A percentile compares a stretch with the other conserved stretches of the same genome.
These are phyloP conservation scores for Polyommatus iphigenia DNA, from an alignment of 2,888 invertebrate genomes.

Conservation along the genomic window DNA sequence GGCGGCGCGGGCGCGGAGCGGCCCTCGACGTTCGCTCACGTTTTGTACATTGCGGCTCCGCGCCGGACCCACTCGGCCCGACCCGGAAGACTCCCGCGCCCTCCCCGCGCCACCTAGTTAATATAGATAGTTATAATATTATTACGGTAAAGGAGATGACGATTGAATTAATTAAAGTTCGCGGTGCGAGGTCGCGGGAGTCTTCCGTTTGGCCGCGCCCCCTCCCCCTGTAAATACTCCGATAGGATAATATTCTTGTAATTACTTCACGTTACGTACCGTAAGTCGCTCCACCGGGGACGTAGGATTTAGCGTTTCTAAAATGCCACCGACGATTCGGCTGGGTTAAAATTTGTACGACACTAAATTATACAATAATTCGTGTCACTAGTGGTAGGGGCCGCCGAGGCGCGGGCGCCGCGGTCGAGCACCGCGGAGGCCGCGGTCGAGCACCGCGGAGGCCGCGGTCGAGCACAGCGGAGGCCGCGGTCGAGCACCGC, in stretches of 20 bases:
- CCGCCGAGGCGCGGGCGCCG: background rate
- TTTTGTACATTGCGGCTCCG: conserved; percentile 16
- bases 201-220: background rate
- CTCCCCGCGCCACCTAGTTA: background rate
- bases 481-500: too few relatives aligned
- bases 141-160: background rate
- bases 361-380: conserved; percentile 8
- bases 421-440: background rate
- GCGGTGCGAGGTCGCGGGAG: background rate
- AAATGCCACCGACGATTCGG: background rate
- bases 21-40: background rate
- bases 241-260: conserved; percentile 8
- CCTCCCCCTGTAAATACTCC: conserved; percentile 8
- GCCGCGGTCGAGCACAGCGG: too few relatives aligned
- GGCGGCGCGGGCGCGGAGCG: background rate
- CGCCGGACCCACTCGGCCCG: background rate
- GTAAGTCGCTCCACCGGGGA: background rate
- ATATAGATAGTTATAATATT: conserved; percentile 15
- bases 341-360: background rate
- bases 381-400: background rate
- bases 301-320: background rate
- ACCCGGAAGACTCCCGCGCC: background rate
- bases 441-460: background rate
- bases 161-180: conserved; percentile 13
- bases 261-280: conserved; percentile 9